A percentile compares a stretch with the other conserved stretches of the same genome.
phyloP scores from a whole-genome alignment of 2,888 invertebrate genomes.

The Phaonia tiefii region DNA sequence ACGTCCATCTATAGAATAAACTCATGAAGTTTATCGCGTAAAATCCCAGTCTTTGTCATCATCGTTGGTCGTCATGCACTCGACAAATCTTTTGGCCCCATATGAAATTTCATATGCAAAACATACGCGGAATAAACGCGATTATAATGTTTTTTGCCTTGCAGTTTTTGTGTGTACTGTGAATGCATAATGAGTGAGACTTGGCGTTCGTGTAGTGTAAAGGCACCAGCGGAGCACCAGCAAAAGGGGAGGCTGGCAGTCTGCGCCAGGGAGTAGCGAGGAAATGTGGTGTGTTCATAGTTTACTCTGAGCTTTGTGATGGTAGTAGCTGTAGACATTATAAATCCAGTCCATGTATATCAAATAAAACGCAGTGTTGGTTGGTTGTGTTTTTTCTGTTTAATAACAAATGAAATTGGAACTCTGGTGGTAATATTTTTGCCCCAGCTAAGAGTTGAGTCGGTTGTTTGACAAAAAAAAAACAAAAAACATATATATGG shows the following conservation, averaged over 20 bases:
- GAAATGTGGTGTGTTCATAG: neutral
- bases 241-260: neutral
- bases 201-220: neutral
- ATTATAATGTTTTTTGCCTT: constrained; percentile 3
- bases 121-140: constrained; percentile 29
- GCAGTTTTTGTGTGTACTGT: neutral
- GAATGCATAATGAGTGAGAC: constrained; percentile 10
- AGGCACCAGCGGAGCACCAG: too few relatives aligned
- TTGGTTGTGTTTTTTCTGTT: constrained; percentile 4
- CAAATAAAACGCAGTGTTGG: constrained; percentile 54
- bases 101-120: constrained; percentile 55
- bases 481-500: too few relatives aligned
- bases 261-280: neutral
- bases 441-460: too few relatives aligned
- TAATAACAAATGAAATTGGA: constrained; percentile 35
- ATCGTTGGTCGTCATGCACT: neutral
- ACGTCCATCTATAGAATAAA: constrained; percentile 6
- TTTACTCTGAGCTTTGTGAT: neutral
- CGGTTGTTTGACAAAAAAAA: too few relatives aligned
- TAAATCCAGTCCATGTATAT: constrained; percentile 51
- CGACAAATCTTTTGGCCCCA: constrained; percentile 17
- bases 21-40: constrained; percentile 10
- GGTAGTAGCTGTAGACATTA: constrained; percentile 35
- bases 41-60: neutral
- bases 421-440: constrained; percentile 15